Percentiles rank a stretch among this genome's conserved stretches.
Evolutionary conservation across 2,113 vertebrate genomes (phyloP).

Genomic region (Callipepla squamata): DNA sequence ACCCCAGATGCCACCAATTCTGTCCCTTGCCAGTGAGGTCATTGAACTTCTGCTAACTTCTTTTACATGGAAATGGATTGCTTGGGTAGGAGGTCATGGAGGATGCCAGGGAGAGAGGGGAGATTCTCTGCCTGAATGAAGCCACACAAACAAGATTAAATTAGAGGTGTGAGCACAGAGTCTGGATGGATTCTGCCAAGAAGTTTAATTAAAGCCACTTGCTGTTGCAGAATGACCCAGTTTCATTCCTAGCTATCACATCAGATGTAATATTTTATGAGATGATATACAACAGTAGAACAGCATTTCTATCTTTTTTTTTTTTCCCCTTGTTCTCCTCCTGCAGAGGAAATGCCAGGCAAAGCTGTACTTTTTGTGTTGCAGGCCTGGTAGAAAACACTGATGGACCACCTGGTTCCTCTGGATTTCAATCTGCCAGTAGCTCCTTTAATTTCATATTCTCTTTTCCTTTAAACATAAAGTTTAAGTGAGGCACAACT

Average conservation of each 20-base stretch:
- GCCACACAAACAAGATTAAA: background rate
- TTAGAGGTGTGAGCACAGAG: background rate
- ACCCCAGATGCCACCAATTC: background rate
- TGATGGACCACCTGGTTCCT: background rate
- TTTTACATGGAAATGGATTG: accelerated
- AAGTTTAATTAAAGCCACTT: slow-evolving; percentile 50
- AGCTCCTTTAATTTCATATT: background rate
- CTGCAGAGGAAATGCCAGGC: background rate
- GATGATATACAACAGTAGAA: slow-evolving; percentile 3
- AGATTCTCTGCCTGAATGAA: background rate
- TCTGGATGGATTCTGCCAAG: background rate
- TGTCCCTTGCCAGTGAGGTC: background rate
- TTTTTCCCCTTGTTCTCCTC: too few species aligned
- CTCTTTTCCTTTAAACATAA: background rate
- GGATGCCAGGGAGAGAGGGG: background rate
- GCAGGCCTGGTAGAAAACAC: background rate
- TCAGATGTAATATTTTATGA: slow-evolving; percentile 45
- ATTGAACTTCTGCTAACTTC: accelerated
- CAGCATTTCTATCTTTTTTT: background rate
- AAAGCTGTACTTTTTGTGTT: background rate
- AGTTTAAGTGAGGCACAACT: background rate
- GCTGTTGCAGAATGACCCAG: slow-evolving; percentile 23
- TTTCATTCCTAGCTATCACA: slow-evolving; percentile 48
- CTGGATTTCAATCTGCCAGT: background rate
- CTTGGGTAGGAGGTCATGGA: background rate